A percentile compares a stretch with the other conserved stretches of the same genome.
These are phyloP conservation scores for Ceraclea dissimilis DNA, from an alignment of 2,888 invertebrate genomes.

Conservation along the genomic window DNA sequence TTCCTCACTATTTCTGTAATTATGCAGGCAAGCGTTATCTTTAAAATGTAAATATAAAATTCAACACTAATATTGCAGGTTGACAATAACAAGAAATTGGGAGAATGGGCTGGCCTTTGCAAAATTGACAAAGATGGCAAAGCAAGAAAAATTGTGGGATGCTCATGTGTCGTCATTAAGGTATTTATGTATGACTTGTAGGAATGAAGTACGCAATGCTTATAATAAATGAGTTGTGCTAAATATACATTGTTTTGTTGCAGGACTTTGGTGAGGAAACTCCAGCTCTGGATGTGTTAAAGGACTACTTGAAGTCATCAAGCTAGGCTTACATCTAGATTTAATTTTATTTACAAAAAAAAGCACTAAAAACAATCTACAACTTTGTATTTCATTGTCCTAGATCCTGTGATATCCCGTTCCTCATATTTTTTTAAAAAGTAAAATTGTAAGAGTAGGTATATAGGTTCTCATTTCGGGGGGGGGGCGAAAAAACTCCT, in stretches of 20 bases:
- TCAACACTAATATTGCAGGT: no score
- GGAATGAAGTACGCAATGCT: no score
- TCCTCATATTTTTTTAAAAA: no score
- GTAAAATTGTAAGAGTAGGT: no score
- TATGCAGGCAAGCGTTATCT: no score
- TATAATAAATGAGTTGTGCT: no score
- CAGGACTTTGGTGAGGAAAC: conserved; percentile 98
- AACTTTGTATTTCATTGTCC: not conserved
- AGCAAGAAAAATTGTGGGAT: conserved; percentile 96
- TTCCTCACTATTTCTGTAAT: no score
- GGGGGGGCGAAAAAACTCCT: no score
- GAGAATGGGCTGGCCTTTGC: conserved; percentile 99
- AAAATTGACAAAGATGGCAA: conserved; percentile 99
- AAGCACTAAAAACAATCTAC: conserved; percentile 33
- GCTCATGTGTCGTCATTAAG: conserved; percentile 96
- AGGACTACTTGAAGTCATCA: conserved; percentile 86
- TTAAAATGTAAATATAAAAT: no score
- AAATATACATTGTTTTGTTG: conserved; percentile 31
- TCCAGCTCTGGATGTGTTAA: conserved; percentile 88
- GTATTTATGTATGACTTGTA: conserved; percentile 36
- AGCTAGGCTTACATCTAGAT: conserved; percentile 43
- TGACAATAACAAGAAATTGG: conserved; percentile 97
- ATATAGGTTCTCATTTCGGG: no score
- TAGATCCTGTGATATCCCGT: no score
- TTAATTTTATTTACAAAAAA: conserved; percentile 33